Base-by-base conservation (phyloP, 2,113 vertebrate genomes). In the Muntiacus reevesi region DNA sequence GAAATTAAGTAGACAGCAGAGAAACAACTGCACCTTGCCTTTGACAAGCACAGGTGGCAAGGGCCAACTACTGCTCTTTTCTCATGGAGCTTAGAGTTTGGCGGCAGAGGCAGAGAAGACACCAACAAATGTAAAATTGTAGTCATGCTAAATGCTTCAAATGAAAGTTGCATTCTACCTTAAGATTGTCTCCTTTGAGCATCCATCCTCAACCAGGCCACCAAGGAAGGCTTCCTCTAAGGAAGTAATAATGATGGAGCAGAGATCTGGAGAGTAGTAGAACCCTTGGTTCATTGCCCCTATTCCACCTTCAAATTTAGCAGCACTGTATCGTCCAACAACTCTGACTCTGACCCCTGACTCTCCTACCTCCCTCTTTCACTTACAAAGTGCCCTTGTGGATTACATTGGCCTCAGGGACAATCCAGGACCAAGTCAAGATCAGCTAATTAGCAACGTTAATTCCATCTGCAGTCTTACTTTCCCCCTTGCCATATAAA, bases 61-160 rank as follows among this genome's bases (percentile, higher is more conserved):
- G 2, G 21, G 21, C 13, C 6, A 57, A 50, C 8, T 0, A 0
- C 23, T 87, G 19, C 25, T 30, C 13, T 74, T 43, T 1, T 43
- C 5, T 88, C 57, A 3, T 1, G 33, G 4, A 45, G 7, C 9
- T 87, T 19, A 62, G 13, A 36, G 16, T 62, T 59, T 78, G 86
- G 45, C 15, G 9, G 27, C 14, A 7, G 15, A 88, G 15, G 55
- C 21, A 83, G 60, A 60, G 30, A 30, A 30, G 52, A 28, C 55
- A 9, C 59, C 81, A 45, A 74, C 40, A 71, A n/a, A 86, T 36
- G 8, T 14, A 30, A 88, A 86, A 52, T 45, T 64, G n/a, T 19
- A 25, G 55, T 87, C 71, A 6, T 57, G 28, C 12, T 28, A 67
- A 57, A 28, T 43, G 52, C 54, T 55, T 92, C 25, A 12, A 50